Evolutionary conservation across 2,113 vertebrate species (phyloP), one percentile per base, ranked within the genome.

Genomic region (Oncorhynchus kisutch): DNA sequence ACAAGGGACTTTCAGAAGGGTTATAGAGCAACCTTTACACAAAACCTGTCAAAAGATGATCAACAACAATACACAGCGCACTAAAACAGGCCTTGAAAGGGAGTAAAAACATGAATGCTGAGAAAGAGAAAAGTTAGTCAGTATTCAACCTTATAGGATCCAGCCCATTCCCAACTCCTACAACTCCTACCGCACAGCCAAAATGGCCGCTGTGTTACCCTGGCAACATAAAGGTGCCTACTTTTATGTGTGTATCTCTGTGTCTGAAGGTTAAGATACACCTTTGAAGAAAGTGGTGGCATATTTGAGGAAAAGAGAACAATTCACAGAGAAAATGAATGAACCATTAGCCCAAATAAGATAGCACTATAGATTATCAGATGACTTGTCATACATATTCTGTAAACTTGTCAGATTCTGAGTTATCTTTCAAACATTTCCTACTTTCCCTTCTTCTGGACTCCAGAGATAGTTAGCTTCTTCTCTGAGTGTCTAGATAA

Each of bases 131-230:
- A 67, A 67, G 75, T 73, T 83, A 73, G 72, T 81, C 81, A 87
- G 73, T 74, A 67, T 79, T 76, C 72, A 69, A 54, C 49, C 68
- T 72, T 60, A 48, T 14, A 14, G 5, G 0, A 60, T 24, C 66
- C 31, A 39, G 77, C 27, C 73, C 70, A 62, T 74, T 39, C 70
- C 9, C 70, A 84, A 84, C 71, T 78, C 80, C 29, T 81, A 68
- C 51, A 60, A 72, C 68, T 79, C 79, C 34, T 16, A 70, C 68
- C 78, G 79, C 48, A 67, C 54, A 59, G 68, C 65, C 48, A 68
- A 74, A 79, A 78, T 73, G 72, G 67, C 54, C 75, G 84, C 9
- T 70, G 89, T 45, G 9, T 91, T 91, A 87, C 88, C 85, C 87
- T 87, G 85, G 90, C 82, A 82, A 91, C 82, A 78, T 64, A 77